Evolutionary conservation across 2,113 vertebrate species (phyloP), one percentile per base, ranked within the genome.

Genomic region (Xenopus laevis): DNA sequence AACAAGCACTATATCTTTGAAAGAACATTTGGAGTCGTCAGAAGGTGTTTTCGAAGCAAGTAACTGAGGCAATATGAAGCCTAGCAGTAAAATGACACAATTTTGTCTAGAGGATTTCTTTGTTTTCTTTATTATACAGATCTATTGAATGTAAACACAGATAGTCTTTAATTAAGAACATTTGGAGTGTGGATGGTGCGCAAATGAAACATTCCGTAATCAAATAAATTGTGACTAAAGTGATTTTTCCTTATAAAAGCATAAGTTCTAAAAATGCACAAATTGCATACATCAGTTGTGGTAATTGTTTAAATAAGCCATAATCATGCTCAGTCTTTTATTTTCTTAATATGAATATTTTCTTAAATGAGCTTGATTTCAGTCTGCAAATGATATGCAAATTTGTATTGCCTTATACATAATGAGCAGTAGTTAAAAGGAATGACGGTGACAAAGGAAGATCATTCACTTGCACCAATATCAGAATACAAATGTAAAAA

Each of bases 71-170:
- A 46, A 17, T 44, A 45, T 20, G 16, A 40, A 52, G 33, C 33
- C 30, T 5, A 53, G 23, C 23, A 70, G 55, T 1, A 68, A 59
- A 21, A 20, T 21, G 9, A 27, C 23, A 27, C 50, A 33, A 15
- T 68, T 70, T 44, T 70, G 44, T 59, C 40, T 44, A 6, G 33
- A 59, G 18, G 9, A 45, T 58, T 60, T 59, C 55, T 55, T 27
- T 53, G 55, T 70, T 70, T 59, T 57, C 55, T 60, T 60, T 47
- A 71, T 44, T 23, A 58, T 47, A 45, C 57, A 46, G n/a, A 18
- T 13, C 57, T 71, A 71, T 60, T 47, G 40, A 71, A 61, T 61
- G 68, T 61, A 61, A 71, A 71, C 68, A 61, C 17, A 33, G 52
- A 68, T 30, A 53, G 18, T 47, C 20, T 61, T 71, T 60, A 71